A percentile compares a stretch with the other conserved stretches of the same genome.
Conservation (phyloP, 2,113 vertebrate genomes). For the Hepsetus odoe region DNA sequence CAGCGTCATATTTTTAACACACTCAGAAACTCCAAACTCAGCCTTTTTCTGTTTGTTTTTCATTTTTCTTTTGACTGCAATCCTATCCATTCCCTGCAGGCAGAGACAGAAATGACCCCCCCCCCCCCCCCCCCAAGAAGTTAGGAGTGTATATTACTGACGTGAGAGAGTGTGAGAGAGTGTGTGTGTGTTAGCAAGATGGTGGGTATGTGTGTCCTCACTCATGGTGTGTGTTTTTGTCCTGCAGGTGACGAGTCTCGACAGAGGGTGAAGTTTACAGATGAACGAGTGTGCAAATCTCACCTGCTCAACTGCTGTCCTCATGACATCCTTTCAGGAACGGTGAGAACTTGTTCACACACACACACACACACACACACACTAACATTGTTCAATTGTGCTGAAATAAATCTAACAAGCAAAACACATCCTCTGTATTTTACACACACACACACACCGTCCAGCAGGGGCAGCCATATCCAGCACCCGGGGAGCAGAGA, state of each 20-base stretch:
- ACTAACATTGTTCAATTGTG: no score
- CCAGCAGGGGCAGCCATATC: no score
- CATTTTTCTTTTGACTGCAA: neutral
- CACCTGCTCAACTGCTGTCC: slow-evolving; percentile 99
- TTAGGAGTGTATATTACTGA: slow-evolving; percentile 34
- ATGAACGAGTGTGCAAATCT: slow-evolving; percentile 99
- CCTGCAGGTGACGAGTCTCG: slow-evolving; percentile 98
- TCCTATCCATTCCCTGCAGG: slow-evolving; percentile 16
- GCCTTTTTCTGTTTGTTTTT: no score
- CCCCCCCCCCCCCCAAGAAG: neutral
- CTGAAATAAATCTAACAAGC: no score
- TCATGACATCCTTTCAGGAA: slow-evolving; percentile 97
- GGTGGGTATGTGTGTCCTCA: slow-evolving; percentile 59
- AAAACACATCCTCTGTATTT: no score
- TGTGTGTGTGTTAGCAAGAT: neutral
- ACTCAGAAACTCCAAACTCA: slow-evolving; percentile 33
- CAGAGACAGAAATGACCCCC: slow-evolving; percentile 31
- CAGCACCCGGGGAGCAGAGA: no score
- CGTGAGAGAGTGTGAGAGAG: neutral
- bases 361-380: neutral
- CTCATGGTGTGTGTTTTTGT: slow-evolving; percentile 80
- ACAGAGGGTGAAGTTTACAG: slow-evolving; percentile 97
- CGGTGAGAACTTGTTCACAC: slow-evolving; percentile 86
- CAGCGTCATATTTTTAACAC: neutral
- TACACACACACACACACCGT: no score